Conservation (phyloP, 2,113 vertebrate species). For the Bungarus multicinctus region DNA sequence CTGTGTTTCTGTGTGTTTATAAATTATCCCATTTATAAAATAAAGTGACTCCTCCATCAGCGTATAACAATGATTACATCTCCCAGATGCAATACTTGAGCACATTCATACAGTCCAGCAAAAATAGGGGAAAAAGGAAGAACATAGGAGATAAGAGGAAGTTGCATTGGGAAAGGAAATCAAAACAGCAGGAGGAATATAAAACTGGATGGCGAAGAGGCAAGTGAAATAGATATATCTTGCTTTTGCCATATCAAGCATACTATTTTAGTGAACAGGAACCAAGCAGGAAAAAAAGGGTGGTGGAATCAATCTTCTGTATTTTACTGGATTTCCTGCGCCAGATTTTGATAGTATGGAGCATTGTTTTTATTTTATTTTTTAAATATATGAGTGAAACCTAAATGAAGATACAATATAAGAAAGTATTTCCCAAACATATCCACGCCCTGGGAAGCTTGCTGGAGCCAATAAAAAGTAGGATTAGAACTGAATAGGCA, state of each 20-base stretch:
- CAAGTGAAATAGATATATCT: background rate
- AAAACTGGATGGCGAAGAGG: background rate
- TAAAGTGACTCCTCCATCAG: background rate
- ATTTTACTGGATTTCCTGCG: background rate
- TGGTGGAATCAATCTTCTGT: background rate
- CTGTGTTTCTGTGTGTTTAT: background rate
- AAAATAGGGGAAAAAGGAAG: background rate
- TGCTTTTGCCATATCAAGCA: background rate
- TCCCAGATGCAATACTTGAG: background rate
- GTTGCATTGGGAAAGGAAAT: background rate
- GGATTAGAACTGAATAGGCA: background rate
- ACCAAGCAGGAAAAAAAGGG: background rate
- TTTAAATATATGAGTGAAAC: background rate
- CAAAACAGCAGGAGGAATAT: background rate
- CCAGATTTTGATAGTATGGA: background rate
- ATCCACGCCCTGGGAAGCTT: background rate
- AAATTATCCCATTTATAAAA: background rate
- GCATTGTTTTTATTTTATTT: background rate
- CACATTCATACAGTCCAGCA: background rate
- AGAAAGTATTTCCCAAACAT: background rate
- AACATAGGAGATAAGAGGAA: background rate
- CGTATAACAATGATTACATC: background rate
- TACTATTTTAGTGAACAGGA: background rate
- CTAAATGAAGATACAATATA: background rate
- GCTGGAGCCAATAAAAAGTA: background rate